These are phyloP conservation scores for Cydia amplana DNA, from an alignment of 1,140 invertebrate genomes.

Conservation along the genomic window DNA sequence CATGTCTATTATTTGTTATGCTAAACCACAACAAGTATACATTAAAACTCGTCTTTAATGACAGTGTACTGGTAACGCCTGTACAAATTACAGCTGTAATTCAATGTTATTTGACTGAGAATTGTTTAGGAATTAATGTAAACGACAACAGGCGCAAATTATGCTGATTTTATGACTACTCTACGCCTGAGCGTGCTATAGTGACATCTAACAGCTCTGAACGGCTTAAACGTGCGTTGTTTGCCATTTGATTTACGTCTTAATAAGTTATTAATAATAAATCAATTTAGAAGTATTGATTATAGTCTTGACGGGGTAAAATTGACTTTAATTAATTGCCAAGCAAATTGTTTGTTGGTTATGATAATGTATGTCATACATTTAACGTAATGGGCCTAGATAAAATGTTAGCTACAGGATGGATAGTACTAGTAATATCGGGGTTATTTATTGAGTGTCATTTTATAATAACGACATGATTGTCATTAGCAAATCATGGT, in stretches of 20 bases:
- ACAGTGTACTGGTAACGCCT: slow-evolving; percentile 46
- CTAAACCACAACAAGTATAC: slow-evolving; percentile 51
- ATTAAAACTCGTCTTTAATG: slow-evolving; percentile 58
- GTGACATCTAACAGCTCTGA: slow-evolving; percentile 35
- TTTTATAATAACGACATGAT: not conserved
- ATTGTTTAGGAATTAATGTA: slow-evolving; percentile 59
- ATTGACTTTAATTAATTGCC: slow-evolving; percentile 28
- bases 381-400: not conserved
- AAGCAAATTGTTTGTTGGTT: slow-evolving; percentile 22
- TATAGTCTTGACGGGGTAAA: slow-evolving; percentile 21
- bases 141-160: slow-evolving; percentile 48
- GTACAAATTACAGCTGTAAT: slow-evolving; percentile 60
- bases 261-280: slow-evolving; percentile 26
- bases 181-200: slow-evolving; percentile 33
- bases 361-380: slow-evolving; percentile 12
- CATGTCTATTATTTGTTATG: slow-evolving; percentile 68
- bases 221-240: slow-evolving; percentile 33
- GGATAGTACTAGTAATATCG: not conserved
- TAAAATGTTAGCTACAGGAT: not conserved
- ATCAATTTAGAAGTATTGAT: slow-evolving; percentile 31
- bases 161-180: slow-evolving; percentile 52
- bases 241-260: slow-evolving; percentile 27
- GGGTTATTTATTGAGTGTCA: not conserved
- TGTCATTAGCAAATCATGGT: not conserved
- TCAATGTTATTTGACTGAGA: slow-evolving; percentile 51